phyloP scores from a whole-genome alignment of 2,797 vertebrate genomes.

The Gobionotothen gibberifrons region DNA sequence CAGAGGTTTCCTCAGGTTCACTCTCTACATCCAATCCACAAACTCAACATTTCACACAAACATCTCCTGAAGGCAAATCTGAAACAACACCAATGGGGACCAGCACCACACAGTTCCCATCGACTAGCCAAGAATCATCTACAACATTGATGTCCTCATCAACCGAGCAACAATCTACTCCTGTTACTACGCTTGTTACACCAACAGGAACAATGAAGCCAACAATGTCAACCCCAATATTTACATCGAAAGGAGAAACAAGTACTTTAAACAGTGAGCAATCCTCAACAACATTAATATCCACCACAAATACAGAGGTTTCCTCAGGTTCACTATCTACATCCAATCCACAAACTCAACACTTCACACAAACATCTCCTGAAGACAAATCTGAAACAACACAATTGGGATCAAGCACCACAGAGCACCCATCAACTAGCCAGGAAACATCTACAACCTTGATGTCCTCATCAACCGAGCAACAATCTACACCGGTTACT shows the following conservation, averaged over 20 bases:
- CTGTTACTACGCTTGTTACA: no score
- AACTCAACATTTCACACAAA: neutral
- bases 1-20: neutral
- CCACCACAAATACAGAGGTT: neutral
- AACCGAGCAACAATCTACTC: neutral
- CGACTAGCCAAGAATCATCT: neutral
- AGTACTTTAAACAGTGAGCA: neutral
- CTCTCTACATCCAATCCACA: neutral
- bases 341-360: no score
- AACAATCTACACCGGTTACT: no score
- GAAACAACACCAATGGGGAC: neutral
- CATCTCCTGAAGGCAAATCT: neutral
- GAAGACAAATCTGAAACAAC: neutral
- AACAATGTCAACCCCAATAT: accelerated
- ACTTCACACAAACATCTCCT: neutral
- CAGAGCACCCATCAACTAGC: accelerated
- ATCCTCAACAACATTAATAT: neutral
- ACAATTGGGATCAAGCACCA: neutral
- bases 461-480: neutral
- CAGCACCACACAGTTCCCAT: accelerated
- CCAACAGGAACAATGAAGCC: neutral
- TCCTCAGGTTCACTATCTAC: no score
- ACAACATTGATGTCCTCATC: neutral
- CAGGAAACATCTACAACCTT: neutral
- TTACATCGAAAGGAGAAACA: neutral